Evolutionary conservation across 2,797 vertebrate species (phyloP).

Genomic region (Hypotaenidia okinawae): DNA sequence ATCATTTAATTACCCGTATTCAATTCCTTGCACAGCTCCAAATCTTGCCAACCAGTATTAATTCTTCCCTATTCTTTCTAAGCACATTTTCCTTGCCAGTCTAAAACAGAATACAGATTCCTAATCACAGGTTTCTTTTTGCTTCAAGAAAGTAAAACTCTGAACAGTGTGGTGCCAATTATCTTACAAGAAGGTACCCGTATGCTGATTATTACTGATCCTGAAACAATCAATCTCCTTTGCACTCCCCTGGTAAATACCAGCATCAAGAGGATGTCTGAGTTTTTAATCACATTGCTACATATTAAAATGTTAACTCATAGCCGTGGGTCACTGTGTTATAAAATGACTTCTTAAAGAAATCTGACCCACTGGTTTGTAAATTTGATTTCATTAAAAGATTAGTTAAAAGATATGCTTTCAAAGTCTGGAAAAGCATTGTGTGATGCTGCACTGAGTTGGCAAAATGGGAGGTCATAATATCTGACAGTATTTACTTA

Average conservation of each 20-base stretch:
- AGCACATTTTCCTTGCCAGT: constrained; percentile 12
- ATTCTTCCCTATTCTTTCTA: neutral
- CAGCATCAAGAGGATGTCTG: constrained; percentile 35
- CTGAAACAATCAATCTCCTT: constrained; percentile 57
- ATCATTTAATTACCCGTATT: constrained; percentile 4
- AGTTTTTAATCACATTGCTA: constrained; percentile 56
- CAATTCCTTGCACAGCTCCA: neutral
- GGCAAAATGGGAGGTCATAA: neutral
- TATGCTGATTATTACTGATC: constrained; percentile 54
- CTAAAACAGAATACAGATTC: constrained; percentile 32
- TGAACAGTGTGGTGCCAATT: constrained; percentile 53
- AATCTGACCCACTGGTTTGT: neutral
- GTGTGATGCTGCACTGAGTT: neutral
- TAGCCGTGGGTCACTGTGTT: constrained; percentile 8
- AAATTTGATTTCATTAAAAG: constrained; percentile 2
- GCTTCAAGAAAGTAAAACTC: constrained; percentile 51
- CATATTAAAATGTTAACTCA: constrained; percentile 54
- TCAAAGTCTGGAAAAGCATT: neutral
- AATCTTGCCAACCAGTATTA: neutral
- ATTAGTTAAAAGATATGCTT: neutral
- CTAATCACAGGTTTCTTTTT: constrained; percentile 38
- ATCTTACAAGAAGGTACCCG: constrained; percentile 31
- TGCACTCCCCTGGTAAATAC: constrained; percentile 59
- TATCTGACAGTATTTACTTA: neutral
- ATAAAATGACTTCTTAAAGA: constrained; percentile 34